Evolutionary conservation across 2,113 vertebrate species (phyloP), one percentile per base, ranked within the genome.

Genomic region (Leucopsar rothschildi): DNA sequence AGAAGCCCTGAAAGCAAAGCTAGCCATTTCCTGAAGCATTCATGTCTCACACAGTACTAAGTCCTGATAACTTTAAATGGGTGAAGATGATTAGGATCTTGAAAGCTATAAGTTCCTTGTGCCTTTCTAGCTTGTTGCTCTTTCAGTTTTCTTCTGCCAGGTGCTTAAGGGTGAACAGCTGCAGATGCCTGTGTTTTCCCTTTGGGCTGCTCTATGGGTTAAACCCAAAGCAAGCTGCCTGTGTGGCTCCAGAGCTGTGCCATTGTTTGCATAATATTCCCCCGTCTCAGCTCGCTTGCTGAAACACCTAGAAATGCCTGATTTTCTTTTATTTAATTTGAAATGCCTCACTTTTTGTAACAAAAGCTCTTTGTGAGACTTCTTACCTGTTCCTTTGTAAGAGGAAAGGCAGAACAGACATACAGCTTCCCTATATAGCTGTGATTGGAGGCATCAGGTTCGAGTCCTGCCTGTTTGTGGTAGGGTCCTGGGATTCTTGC

Each of bases 1-100:
- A 68, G 40, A 78, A 59, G 40, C 37, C 65, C 60, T 42, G 78
- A 59, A 64, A 83, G 35, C 37, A 49, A 31, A 14, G 40, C 25
- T 35, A 20, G 22, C 7, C 3, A 3, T 65, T 82, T 68, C 29
- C 45, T 52, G 44, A 44, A 55, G 61, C 49, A 29, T 1, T 61
- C 17, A 0, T 52, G 31, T 39, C 53, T 65, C 12, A 12, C 27
- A 3, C n/a, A 40, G 5, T 6, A 7, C 18, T 15, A 10, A 18
- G 37, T 78, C n/a, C 64, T 81, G 55, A 20, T 20, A 25, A 24
- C 8, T 40, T 37, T 64, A 64, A 60, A 5, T 12, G 31, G 11
- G 23, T 80, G 37, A 69, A 45, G 45, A 23, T 17, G 19, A 11
- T 24, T 15, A 50, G 65, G 57, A 7, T 37, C 7, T 23, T 76